Base-by-base conservation (phyloP, 2,888 invertebrate species). In the Apocheima hispidaria region DNA sequence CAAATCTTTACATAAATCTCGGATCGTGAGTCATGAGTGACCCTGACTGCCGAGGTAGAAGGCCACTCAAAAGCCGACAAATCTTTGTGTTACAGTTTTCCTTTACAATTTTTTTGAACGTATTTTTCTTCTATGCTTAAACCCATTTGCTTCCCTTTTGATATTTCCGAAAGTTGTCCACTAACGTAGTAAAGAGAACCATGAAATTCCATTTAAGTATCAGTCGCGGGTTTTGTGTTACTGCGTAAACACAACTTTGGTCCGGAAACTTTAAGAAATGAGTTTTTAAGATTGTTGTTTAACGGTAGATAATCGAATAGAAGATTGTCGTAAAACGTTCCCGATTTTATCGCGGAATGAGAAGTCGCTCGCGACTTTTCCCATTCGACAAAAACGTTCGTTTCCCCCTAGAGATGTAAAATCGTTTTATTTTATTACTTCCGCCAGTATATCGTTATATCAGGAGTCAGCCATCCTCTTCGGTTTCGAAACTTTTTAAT, bases 351-450 rank as follows among this genome's bases (percentile, higher is more conserved):
- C 91, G 86, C 83, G 78, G 83, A 90, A 91, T 88, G 91, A 91
- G 90, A 90, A 91, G 88, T 90, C 85, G 89, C 90, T 82, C 79
- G 89, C 88, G 87, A 92, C 87, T 90, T 90, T 90, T 88, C 88
- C 88, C 87, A 89, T 92, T 92, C 87, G 84, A 86, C 87, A 90
- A 90, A 92, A 91, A 90, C 88, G 88, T 86, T 88, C 88, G 83
- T 84, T 87, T 88, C 88, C 90, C 61, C 89, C 86, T 83, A 83
- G 85, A 90, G 90, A 92, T 91, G 92, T 92, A 90, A 92, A 92
- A 92, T 91, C 90, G 91, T 92, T 92, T 92, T 90, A 92, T 92
- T 92, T 91, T 92, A 92, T 92, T 90, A 90, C 90, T 90, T 90
- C 90, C 90, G 82, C 82, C 86, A 84, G 87, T 91, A 90, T 90